phyloP scores from a whole-genome alignment of 2,888 invertebrate species.

The Drosophila setosimentum region DNA sequence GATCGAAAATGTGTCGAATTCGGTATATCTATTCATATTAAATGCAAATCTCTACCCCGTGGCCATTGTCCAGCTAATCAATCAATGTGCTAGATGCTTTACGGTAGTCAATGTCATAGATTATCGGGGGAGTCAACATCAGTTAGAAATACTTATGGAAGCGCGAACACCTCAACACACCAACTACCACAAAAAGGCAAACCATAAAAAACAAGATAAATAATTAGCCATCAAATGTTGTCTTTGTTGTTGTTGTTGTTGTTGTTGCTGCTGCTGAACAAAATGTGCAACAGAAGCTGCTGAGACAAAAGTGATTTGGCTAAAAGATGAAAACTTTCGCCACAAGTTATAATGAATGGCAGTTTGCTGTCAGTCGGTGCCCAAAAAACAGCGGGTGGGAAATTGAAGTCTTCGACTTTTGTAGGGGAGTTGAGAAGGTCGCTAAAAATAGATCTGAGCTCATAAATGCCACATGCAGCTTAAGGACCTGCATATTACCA shows the following conservation, averaged over 20 bases:
- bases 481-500: slow-evolving; percentile 3
- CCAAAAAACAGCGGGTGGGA: slow-evolving; percentile 54
- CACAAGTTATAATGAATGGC: slow-evolving; percentile 60
- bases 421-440: slow-evolving; percentile 11
- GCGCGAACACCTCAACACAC: slow-evolving; percentile 56
- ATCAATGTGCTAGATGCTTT: slow-evolving; percentile 43
- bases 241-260: slow-evolving; percentile 12
- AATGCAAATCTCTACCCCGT: slow-evolving; percentile 61
- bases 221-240: slow-evolving; percentile 62
- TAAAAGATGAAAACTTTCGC: slow-evolving; percentile 68
- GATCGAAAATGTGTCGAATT: slow-evolving; percentile 35
- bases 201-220: slow-evolving; percentile 46
- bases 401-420: slow-evolving; percentile 23
- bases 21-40: background rate
- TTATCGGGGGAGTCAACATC: slow-evolving; percentile 30
- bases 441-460: background rate
- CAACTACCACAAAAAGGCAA: background rate
- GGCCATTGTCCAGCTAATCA: slow-evolving; percentile 54
- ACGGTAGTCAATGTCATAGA: slow-evolving; percentile 34
- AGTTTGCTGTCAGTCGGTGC: slow-evolving; percentile 18
- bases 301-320: slow-evolving; percentile 44
- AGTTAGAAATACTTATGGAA: slow-evolving; percentile 47
- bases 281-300: slow-evolving; percentile 63
- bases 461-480: slow-evolving; percentile 3
- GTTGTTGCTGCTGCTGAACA: slow-evolving; percentile 27